phyloP scores from a whole-genome alignment of 2,797 vertebrate genomes.

The Sebastes kiyomatsui region DNA sequence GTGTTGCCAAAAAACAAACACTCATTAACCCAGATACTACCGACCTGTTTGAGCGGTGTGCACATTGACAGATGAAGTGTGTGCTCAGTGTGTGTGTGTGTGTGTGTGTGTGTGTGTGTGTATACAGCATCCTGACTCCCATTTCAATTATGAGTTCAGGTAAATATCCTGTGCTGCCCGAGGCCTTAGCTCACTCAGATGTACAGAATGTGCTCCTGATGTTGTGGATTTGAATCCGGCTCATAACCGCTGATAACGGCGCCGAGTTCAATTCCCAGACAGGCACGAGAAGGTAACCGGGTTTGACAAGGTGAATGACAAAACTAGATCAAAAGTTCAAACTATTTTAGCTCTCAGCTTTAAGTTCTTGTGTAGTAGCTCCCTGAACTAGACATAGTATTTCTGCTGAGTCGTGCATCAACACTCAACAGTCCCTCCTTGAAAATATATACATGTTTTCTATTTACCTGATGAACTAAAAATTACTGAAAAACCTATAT shows the following conservation, averaged over 20 bases:
- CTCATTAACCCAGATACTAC: constrained; percentile 69
- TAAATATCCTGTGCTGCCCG: constrained; percentile 36
- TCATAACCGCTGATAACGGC: background rate
- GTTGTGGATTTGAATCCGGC: background rate
- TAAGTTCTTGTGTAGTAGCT: background rate
- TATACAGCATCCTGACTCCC: constrained; percentile 28
- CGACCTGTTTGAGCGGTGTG: constrained; percentile 57
- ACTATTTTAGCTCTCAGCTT: background rate
- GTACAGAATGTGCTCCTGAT: constrained; percentile 11
- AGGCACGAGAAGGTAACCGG: background rate
- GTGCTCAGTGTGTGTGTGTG: constrained; percentile 22
- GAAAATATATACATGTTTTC: background rate
- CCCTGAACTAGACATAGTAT: background rate
- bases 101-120: background rate
- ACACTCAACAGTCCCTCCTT: background rate
- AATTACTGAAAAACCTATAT: background rate
- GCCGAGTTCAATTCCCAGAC: background rate
- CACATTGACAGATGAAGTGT: constrained; percentile 57
- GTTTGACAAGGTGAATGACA: background rate
- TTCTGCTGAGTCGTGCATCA: background rate
- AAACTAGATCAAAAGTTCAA: background rate
- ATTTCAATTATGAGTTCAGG: constrained; percentile 45
- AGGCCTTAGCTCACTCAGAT: constrained; percentile 7
- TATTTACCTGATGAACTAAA: background rate
- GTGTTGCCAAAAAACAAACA: constrained; percentile 78